These are phyloP conservation scores for Spodoptera littoralis DNA, from an alignment of 2,888 invertebrate genomes.

Conservation along the genomic window DNA sequence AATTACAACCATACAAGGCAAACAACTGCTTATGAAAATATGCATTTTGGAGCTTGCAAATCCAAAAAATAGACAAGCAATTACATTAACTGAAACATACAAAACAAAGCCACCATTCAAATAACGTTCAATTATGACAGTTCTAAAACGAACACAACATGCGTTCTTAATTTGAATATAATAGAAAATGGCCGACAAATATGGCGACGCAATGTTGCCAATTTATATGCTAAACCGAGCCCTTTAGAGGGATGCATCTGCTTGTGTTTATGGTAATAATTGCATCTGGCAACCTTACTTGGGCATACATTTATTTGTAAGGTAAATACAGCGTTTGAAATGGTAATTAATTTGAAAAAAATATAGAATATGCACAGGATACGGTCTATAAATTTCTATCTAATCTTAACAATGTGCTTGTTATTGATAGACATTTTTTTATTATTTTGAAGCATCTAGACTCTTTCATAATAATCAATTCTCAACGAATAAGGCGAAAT, in stretches of 20 bases:
- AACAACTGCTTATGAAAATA: no score
- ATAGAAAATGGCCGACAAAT: conserved; percentile 75
- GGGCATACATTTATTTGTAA: conserved; percentile 53
- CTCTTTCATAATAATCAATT: no score
- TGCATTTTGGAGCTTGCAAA: no score
- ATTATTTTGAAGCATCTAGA: no score
- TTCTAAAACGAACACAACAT: conserved; percentile 32
- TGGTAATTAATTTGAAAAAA: conserved; percentile 18
- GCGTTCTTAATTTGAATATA: conserved; percentile 80
- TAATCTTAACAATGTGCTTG: conserved; percentile 20
- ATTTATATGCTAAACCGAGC: conserved; percentile 75
- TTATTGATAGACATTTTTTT: no score
- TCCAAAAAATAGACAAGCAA: no score
- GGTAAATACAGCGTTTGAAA: conserved; percentile 35
- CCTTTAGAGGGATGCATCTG: conserved; percentile 65
- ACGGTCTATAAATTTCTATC: conserved; percentile 38
- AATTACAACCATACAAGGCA: no score
- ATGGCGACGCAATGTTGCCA: conserved; percentile 67
- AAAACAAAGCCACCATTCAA: conserved; percentile 15
- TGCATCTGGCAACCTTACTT: conserved; percentile 47
- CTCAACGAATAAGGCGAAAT: no score
- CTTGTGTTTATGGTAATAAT: conserved; percentile 65
- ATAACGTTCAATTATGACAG: conserved; percentile 49
- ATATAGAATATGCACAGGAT: conserved; percentile 27
- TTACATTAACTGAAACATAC: conserved; percentile 1